Base-by-base conservation (phyloP, 2,113 vertebrate genomes). In the Eclectus roratus region DNA sequence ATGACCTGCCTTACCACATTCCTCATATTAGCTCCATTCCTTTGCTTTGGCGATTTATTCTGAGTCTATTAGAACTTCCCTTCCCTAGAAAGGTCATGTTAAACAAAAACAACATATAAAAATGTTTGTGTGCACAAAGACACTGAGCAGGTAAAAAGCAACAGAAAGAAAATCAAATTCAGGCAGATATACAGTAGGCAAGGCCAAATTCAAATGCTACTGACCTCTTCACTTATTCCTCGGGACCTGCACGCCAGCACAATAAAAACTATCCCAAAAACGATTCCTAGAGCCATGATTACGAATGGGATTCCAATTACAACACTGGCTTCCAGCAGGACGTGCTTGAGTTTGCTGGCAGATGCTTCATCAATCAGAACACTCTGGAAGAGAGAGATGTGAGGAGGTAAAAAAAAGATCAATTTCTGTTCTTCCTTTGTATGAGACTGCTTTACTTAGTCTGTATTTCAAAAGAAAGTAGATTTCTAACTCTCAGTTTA, bases 281-380 rank as follows among this genome's bases (percentile, higher is more conserved):
- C 25, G 93, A 99, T 97, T 28, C 98, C 99, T 0, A 99, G 78
- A 3, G 98, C 98, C 95, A 99, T 98, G 88, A 99, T 93, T 29
- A 99, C 97, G 8, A 99, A 99, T 3, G 99, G 99, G 47, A 99
- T 96, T 92, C 98, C 99, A 84, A 98, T 97, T 82, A 99, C 78
- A 17, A 99, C 94, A 24, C 97, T 96, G 52, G 98, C 96, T 74
- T 98, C 74, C 7, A 96, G 76, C 31, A 98, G 93, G 46, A 98
- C 82, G 0, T 39, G 83, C 37, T 86, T 96, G 61, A 99, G 96
- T 94, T 98, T 99, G 72, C 31, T 77, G 37, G 97, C 98, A 23
- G 98, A 99, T 20, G 31, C 85, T 70, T 98, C 98, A 60, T 99
- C 99, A 55, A 99, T 98, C 55, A 98, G 31, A 43, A 98, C 98